phyloP scores from a whole-genome alignment of 2,797 vertebrate genomes.

The Lindbergichthys nudifrons region DNA sequence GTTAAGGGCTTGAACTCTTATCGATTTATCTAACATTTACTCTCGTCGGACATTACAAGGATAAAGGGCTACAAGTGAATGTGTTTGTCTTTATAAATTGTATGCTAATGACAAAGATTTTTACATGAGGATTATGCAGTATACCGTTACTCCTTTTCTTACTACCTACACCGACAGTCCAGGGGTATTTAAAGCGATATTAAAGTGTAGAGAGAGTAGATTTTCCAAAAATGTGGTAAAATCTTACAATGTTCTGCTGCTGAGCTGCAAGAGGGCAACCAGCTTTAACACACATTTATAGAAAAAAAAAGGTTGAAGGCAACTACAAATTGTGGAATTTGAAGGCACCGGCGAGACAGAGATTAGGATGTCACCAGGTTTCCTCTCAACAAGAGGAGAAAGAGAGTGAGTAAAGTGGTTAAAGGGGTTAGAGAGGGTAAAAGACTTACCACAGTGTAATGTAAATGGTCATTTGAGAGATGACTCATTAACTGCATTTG shows the following conservation, averaged over 20 bases:
- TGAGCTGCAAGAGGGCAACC: neutral
- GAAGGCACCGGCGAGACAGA: slow-evolving; percentile 28
- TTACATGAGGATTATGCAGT: neutral
- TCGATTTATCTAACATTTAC: neutral
- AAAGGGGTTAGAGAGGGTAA: slow-evolving; percentile 26
- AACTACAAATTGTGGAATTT: slow-evolving; percentile 26
- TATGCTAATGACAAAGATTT: neutral
- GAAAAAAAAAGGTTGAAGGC: slow-evolving; percentile 28
- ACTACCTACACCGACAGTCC: neutral
- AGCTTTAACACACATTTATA: slow-evolving; percentile 4
- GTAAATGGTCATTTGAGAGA: slow-evolving; percentile 70
- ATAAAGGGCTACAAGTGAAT: neutral
- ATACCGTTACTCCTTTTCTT: no score
- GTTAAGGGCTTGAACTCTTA: neutral
- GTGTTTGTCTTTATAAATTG: neutral
- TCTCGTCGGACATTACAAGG: neutral
- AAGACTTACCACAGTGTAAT: slow-evolving; percentile 52
- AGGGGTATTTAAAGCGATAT: neutral
- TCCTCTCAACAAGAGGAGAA: slow-evolving; percentile 44
- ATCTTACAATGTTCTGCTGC: neutral
- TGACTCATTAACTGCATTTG: slow-evolving; percentile 65
- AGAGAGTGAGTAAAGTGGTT: slow-evolving; percentile 38
- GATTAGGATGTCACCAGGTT: slow-evolving; percentile 53
- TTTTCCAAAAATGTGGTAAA: slow-evolving; percentile 5
- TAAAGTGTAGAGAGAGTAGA: neutral